phyloP scores from a whole-genome alignment of 64 coral and sea anemone species.

The Porites australiensis region DNA sequence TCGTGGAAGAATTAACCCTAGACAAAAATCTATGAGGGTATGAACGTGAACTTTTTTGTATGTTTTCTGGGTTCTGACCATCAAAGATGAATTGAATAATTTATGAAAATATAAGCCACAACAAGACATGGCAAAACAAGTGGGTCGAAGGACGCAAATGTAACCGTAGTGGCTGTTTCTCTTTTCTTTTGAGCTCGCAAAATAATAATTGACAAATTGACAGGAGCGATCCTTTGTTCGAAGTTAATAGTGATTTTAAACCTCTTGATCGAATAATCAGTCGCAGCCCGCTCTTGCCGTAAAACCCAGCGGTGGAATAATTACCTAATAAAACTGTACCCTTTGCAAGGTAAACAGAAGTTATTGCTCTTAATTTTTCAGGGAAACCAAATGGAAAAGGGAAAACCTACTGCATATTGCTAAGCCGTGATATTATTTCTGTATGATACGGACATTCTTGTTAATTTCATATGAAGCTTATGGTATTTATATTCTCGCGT shows the following conservation, averaged over 20 bases:
- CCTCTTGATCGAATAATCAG: neutral
- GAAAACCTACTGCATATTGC: neutral
- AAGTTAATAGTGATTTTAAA: neutral
- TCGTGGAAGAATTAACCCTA: conserved; percentile 9
- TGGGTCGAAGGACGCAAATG: neutral
- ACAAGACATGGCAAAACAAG: conserved; percentile 50
- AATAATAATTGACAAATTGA: neutral
- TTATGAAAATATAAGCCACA: conserved; percentile 47
- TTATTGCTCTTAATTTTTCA: conserved; percentile 8
- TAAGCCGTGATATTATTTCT: conserved; percentile 11
- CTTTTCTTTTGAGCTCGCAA: neutral
- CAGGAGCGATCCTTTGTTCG: too few relatives aligned
- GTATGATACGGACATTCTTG: neutral
- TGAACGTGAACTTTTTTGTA: conserved; percentile 25
- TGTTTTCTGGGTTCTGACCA: conserved; percentile 9
- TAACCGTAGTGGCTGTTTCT: neutral
- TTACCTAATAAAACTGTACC: conserved; percentile 37
- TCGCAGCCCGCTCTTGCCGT: neutral
- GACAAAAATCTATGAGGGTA: neutral
- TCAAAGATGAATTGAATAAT: conserved; percentile 33
- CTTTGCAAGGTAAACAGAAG: neutral
- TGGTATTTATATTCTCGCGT: neutral
- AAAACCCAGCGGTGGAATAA: neutral
- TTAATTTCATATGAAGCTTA: neutral
- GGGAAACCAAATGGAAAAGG: neutral